Base-by-base conservation (phyloP, 2,797 vertebrate species). In the Tauraco hartlaubi region DNA sequence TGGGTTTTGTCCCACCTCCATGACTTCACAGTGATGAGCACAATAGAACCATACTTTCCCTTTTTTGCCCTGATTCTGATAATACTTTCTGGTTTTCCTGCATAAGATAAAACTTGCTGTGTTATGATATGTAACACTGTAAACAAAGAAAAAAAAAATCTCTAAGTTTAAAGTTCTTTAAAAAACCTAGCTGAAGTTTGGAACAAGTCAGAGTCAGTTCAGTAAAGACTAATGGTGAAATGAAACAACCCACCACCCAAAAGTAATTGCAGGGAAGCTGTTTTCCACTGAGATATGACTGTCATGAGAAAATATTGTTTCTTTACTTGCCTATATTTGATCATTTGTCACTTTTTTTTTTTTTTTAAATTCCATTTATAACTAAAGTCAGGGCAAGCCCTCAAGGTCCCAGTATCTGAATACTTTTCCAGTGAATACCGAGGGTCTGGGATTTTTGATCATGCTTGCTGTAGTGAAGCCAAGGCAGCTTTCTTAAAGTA, bases 1-100 rank as follows among this genome's bases (percentile, higher is more conserved):
- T 93, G 69, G 77, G 54, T 39, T 81, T 82, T 87, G n/a, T 95
- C 87, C 73, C 79, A 84, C 76, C 80, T 87, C 48, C 4, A 20
- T 73, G 56, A 54, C 58, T 77, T 16, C 2, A 2, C 33, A 35
- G 15, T 25, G 48, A 88, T 44, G 41, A 84, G 56, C 28, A 63
- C 31, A 75, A 61, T 59, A 35, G 37, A 16, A 41, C 39, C 0
- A 0, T 71, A 26, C 20, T 84, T 90, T 48, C 37, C 7, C 17
- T 58, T 79, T 90, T 62, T 58, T 55, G 7, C 43, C 11, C 23
- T 3, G 2, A 12, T 96, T 77, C 33, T 74, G 69, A 28, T 55
- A 80, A 52, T 59, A 43, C 5, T 75, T 72, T 51, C 51, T 80
- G 18, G 0, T 64, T 94, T 77, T 69, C 21, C 67, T 71, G 52